Conservation (phyloP, 2,888 invertebrate genomes). For the Andrena flavipes region DNA sequence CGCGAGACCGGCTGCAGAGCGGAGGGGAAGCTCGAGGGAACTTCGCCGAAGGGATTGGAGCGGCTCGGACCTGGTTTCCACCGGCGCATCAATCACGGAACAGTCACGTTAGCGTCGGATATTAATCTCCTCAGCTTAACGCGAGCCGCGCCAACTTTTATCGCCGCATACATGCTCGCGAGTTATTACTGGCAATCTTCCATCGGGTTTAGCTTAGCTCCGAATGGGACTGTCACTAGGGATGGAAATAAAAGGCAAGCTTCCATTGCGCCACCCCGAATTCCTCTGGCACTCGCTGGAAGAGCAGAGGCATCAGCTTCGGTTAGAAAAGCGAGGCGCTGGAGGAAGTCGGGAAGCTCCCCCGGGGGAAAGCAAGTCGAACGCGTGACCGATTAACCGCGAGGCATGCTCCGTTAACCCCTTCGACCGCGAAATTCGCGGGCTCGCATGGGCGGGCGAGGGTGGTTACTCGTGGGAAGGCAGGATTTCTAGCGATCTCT, state of each 20-base stretch:
- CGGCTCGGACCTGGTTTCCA: conserved; percentile 37
- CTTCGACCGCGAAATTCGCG: conserved; percentile 13
- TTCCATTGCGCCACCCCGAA: too few relatives aligned
- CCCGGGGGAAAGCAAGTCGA: conserved; percentile 4
- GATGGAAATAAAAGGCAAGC: too few relatives aligned
- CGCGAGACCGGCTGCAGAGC: conserved; percentile 15
- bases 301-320: too few relatives aligned
- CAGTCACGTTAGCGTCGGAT: neutral
- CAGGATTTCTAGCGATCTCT: conserved; percentile 12
- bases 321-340: neutral
- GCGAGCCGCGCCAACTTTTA: neutral
- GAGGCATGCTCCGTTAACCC: conserved; percentile 39
- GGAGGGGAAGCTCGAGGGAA: neutral
- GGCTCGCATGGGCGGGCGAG: neutral
- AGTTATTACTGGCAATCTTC: too few relatives aligned
- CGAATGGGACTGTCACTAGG: too few relatives aligned
- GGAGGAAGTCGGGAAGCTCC: neutral
- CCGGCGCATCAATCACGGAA: conserved; percentile 15
- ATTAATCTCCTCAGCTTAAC: neutral
- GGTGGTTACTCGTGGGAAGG: neutral
- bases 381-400: neutral
- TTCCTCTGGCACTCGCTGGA: too few relatives aligned
- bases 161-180: neutral
- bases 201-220: too few relatives aligned
- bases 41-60: conserved; percentile 1